phyloP scores from a whole-genome alignment of 1,140 invertebrate genomes.

The Drosophila athabasca region DNA sequence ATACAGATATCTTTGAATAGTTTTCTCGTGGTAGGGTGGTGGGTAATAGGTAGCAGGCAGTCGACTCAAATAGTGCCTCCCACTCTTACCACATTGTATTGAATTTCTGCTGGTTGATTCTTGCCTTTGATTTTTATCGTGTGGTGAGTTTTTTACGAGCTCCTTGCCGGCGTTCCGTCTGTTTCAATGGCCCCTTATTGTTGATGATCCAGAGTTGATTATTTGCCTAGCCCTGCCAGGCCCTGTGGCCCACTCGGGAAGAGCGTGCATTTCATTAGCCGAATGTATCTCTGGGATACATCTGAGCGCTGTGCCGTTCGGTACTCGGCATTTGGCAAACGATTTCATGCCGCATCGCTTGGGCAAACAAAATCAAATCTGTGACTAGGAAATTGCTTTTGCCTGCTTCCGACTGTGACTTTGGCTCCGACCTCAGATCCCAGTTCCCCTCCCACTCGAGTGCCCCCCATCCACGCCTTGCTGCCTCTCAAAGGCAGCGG shows the following conservation, averaged over 20 bases:
- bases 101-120: constrained; percentile 44
- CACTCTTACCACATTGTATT: constrained; percentile 1
- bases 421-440: background rate
- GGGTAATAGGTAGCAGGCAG: background rate
- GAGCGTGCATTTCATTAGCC: constrained; percentile 73
- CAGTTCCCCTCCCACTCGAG: background rate
- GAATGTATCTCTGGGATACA: constrained; percentile 65
- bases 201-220: constrained; percentile 47
- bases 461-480: background rate
- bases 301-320: constrained; percentile 39
- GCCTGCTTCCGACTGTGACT: constrained; percentile 43
- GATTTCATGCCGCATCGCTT: constrained; percentile 46
- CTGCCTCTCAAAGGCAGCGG: constrained; percentile 2
- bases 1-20: too few relatives aligned
- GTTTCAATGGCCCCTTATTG: constrained; percentile 49
- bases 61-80: background rate
- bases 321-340: constrained; percentile 23
- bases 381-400: constrained; percentile 70
- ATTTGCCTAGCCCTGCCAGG: constrained; percentile 42
- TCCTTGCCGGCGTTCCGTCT: constrained; percentile 9
- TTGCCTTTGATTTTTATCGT: constrained; percentile 70
- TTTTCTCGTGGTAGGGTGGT: too few relatives aligned
- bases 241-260: constrained; percentile 4
- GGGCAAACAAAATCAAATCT: constrained; percentile 66
- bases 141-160: constrained; percentile 55